These are phyloP conservation scores for Gymnothorax reevesii DNA, from an alignment of 2,797 vertebrate species.

Conservation along the genomic window DNA sequence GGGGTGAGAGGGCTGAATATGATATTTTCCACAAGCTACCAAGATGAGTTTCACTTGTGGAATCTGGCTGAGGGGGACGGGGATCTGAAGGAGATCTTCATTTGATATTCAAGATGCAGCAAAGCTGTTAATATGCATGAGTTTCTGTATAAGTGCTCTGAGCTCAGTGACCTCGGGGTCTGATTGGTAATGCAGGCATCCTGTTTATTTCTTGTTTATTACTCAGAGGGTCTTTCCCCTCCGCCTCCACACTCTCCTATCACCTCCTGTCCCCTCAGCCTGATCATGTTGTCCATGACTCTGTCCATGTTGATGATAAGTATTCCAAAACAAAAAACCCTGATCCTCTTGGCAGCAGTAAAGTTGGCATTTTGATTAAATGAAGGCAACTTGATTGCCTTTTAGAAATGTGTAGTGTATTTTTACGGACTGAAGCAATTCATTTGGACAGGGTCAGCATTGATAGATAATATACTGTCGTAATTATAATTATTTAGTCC, in stretches of 20 bases:
- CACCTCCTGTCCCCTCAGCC: neutral
- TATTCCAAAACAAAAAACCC: neutral
- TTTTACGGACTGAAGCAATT: neutral
- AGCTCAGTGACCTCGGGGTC: neutral
- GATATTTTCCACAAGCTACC: neutral
- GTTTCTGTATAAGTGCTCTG: neutral
- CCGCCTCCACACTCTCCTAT: neutral
- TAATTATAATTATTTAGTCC: neutral
- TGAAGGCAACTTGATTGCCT: too few species aligned
- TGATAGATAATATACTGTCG: neutral
- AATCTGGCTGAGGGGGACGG: neutral
- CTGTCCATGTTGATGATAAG: neutral
- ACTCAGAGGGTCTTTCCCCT: neutral
- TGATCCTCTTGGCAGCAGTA: too few species aligned
- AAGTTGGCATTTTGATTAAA: too few species aligned
- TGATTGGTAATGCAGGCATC: neutral
- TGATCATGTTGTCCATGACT: neutral
- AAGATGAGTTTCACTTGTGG: neutral
- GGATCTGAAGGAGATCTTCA: neutral
- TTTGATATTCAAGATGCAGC: neutral
- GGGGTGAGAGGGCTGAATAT: neutral
- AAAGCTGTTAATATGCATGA: neutral
- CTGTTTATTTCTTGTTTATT: conserved; percentile 13
- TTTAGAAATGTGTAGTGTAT: too few species aligned
- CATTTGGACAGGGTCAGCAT: too few species aligned